Evolutionary conservation across 2,888 invertebrate species (phyloP).

Genomic region (Sussaba pulchella): DNA sequence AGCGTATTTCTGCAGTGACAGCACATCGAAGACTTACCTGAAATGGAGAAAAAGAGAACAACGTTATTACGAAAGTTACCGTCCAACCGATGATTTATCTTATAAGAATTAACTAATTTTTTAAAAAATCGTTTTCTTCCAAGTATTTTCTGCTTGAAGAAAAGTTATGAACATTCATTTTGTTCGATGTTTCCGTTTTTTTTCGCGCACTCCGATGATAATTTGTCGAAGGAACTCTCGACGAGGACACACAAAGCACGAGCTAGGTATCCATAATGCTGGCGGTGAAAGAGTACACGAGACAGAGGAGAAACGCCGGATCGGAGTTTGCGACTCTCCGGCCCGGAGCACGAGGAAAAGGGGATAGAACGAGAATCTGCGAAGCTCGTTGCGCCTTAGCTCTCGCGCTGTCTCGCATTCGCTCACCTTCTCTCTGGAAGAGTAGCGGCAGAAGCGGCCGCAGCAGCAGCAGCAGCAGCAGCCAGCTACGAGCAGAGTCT

Average conservation of each 20-base stretch:
- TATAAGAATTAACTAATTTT: too few relatives aligned
- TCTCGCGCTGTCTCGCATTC: conserved; percentile 24
- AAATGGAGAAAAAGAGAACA: conserved; percentile 29
- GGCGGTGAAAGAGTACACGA: conserved; percentile 42
- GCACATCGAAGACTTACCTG: conserved; percentile 42
- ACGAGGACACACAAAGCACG: conserved; percentile 36
- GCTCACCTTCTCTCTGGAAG: conserved; percentile 31
- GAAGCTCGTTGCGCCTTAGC: conserved; percentile 29
- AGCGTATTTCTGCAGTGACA: neutral
- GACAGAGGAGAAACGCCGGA: conserved; percentile 31
- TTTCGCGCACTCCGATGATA: neutral
- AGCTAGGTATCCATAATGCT: conserved; percentile 55
- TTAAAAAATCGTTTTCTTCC: too few relatives aligned
- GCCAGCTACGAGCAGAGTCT: conserved; percentile 48
- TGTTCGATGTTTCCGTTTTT: neutral
- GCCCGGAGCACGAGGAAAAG: conserved; percentile 46
- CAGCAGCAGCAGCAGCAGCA: conserved; percentile 33
- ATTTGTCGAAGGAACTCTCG: conserved; percentile 43
- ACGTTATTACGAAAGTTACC: conserved; percentile 4
- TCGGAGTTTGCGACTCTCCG: conserved; percentile 29
- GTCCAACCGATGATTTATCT: too few relatives aligned
- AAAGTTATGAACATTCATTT: neutral
- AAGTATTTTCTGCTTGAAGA: too few relatives aligned
- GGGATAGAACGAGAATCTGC: conserved; percentile 44
- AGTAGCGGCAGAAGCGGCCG: conserved; percentile 31